Percentiles rank a stretch among this genome's conserved stretches.
Conservation (phyloP, 1,140 invertebrate species). For the Stenopsyche tienmushanensis region DNA sequence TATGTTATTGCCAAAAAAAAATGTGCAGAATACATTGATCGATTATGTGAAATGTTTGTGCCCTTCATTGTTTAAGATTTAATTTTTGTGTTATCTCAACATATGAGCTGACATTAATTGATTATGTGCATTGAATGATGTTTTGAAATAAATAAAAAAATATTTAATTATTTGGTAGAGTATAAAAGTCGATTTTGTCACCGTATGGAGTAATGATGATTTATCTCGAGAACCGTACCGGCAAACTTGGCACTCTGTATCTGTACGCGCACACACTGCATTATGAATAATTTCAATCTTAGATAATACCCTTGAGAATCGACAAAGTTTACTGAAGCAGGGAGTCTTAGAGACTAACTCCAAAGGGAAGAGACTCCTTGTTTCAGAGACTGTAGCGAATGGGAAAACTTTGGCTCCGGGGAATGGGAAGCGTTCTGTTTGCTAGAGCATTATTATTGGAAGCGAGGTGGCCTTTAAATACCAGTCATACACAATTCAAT, state of each 20-base stretch:
- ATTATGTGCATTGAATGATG: no score
- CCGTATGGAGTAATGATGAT: not conserved
- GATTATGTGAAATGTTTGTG: no score
- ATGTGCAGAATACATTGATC: no score
- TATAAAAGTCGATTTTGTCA: not conserved
- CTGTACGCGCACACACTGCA: slow-evolving; percentile 25
- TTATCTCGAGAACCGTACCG: not conserved
- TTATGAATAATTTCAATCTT: slow-evolving; percentile 43
- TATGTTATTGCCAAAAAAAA: no score
- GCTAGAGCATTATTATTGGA: slow-evolving; percentile 1
- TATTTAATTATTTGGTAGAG: not conserved
- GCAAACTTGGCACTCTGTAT: not conserved
- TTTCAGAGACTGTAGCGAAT: slow-evolving; percentile 17
- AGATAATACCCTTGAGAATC: slow-evolving; percentile 42
- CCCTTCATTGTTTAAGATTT: no score
- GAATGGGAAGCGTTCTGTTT: not conserved
- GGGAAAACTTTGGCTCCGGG: slow-evolving; percentile 8
- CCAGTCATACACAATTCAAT: slow-evolving; percentile 5
- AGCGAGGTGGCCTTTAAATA: not conserved
- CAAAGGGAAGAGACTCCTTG: slow-evolving; percentile 21
- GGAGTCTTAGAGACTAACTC: slow-evolving; percentile 22
- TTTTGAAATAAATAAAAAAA: no score
- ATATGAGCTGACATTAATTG: no score
- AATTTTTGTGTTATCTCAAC: no score
- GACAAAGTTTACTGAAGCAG: slow-evolving; percentile 34